Conservation (phyloP, 2,797 vertebrate species). For the Gambusia yucatana region DNA sequence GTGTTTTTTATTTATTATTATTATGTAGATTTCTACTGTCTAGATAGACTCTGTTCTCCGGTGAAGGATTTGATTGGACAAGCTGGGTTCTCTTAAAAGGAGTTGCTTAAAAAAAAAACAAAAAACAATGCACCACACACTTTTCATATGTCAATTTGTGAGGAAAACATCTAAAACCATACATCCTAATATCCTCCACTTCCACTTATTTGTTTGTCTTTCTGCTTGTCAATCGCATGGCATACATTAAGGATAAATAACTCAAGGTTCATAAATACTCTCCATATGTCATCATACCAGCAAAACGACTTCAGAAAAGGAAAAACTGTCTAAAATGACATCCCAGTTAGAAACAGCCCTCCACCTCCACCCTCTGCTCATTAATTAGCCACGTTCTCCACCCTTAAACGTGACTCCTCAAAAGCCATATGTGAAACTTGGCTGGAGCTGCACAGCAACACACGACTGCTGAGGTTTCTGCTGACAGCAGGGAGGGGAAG, state of each 20-base stretch:
- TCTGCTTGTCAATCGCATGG: background rate
- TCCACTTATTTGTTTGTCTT: background rate
- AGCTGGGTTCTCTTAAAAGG: background rate
- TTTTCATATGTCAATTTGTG: background rate
- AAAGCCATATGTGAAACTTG: slow-evolving; percentile 18
- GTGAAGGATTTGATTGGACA: background rate
- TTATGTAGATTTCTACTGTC: too few species aligned
- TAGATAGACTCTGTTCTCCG: background rate
- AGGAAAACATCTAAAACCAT: background rate
- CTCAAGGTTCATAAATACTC: background rate
- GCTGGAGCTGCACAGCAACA: slow-evolving; percentile 11
- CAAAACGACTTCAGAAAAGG: background rate
- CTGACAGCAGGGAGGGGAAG: background rate
- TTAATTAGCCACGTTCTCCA: background rate
- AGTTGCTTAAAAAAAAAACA: background rate
- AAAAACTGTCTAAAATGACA: background rate
- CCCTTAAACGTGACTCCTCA: slow-evolving; percentile 4
- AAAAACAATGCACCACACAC: background rate
- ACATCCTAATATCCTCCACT: background rate
- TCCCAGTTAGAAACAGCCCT: background rate
- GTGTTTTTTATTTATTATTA: too few species aligned
- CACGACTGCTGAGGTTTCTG: slow-evolving; percentile 19
- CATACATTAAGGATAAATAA: background rate
- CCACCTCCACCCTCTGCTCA: background rate
- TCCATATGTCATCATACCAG: background rate